Evolutionary conservation across 1,140 invertebrate genomes (phyloP).

Genomic region (Lerema accius): DNA sequence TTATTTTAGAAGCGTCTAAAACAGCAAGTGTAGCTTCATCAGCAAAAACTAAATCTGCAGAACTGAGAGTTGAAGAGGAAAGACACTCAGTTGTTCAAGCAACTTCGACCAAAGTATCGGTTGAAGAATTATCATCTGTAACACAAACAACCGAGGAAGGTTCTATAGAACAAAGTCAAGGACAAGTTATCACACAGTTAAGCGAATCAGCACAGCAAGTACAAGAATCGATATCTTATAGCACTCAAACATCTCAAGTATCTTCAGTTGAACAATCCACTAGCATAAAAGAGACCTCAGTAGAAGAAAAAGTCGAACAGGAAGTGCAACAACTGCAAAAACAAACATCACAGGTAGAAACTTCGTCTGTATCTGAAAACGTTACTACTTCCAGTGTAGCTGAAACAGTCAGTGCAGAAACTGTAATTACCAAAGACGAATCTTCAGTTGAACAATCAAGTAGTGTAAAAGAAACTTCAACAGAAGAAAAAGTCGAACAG

Average conservation of each 20-base stretch:
- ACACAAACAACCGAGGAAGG: conserved; percentile 28
- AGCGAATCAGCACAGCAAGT: conserved; percentile 11
- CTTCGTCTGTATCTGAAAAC: conserved; percentile 21
- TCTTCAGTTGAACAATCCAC: conserved; percentile 38
- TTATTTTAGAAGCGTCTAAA: conserved; percentile 25
- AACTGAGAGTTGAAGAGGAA: conserved; percentile 22
- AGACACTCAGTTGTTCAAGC: conserved; percentile 27
- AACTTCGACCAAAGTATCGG: conserved; percentile 25
- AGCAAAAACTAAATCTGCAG: conserved; percentile 16
- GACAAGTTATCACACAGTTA: conserved; percentile 10
- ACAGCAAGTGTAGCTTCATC: conserved; percentile 27
- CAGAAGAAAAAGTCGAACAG: conserved; percentile 39
- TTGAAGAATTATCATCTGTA: conserved; percentile 19
- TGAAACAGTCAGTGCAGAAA: conserved; percentile 23
- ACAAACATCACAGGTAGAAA: conserved; percentile 25
- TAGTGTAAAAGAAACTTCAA: conserved; percentile 32
- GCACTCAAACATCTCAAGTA: conserved; percentile 36
- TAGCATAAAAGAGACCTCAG: conserved; percentile 32
- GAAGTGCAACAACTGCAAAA: conserved; percentile 40
- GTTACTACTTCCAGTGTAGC: conserved; percentile 22
- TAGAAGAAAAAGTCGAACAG: conserved; percentile 39
- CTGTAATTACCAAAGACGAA: conserved; percentile 14
- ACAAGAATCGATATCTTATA: conserved; percentile 39
- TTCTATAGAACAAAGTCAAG: conserved; percentile 29
- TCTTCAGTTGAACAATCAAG: conserved; percentile 41